Evolutionary conservation across 2,888 invertebrate species (phyloP), one percentile per base, ranked within the genome.

Genomic region (Lymantria monacha): DNA sequence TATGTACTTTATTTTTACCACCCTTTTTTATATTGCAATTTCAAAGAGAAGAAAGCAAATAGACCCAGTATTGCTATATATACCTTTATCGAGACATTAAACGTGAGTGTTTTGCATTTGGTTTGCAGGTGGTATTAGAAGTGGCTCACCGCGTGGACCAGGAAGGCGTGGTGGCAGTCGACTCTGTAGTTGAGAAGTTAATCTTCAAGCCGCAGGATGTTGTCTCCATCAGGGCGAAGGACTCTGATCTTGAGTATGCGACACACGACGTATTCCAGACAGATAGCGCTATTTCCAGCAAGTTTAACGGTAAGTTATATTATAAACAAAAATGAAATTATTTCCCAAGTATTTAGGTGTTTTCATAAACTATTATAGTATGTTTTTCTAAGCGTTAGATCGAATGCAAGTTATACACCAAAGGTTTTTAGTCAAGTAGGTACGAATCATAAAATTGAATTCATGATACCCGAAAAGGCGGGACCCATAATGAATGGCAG

Each of bases 181-280:
- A 95, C 59, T 94, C 94, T 7, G 92, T 96, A 48, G 94, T 95
- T 48, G 95, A 96, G 69, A 96, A 95, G 84, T 85, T 97, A 66
- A 95, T 98, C 76, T 97, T 98, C 87, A 95, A 95, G 74, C 93
- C 95, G 48, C 93, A 94, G 74, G 97, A 97, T 87, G 95, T 98
- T 78, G 95, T 97, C 59, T 95, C 94, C 75, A 95, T 98, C 81
- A 93, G 94, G 61, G 96, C 96, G 44, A 93, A 93, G 81, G 96
- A 97, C 87, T 95, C 97, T 31, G 98, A 98, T 86, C 91, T 97
- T 68, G 97, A 97, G 70, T 97, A 95, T 89, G 97, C 97, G 57
- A 96, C 95, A 36, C 95, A 95, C 81, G 97, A 97, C 89, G 94
- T 95, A 48, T 97, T 97, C 83, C 95, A 96, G 85, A 98, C 97